Percentiles rank a stretch among this genome's conserved stretches.
phyloP scores from a whole-genome alignment of 30 jellyfish, hydroid and myxozoan genomes.

The Aurelia coerulea region DNA sequence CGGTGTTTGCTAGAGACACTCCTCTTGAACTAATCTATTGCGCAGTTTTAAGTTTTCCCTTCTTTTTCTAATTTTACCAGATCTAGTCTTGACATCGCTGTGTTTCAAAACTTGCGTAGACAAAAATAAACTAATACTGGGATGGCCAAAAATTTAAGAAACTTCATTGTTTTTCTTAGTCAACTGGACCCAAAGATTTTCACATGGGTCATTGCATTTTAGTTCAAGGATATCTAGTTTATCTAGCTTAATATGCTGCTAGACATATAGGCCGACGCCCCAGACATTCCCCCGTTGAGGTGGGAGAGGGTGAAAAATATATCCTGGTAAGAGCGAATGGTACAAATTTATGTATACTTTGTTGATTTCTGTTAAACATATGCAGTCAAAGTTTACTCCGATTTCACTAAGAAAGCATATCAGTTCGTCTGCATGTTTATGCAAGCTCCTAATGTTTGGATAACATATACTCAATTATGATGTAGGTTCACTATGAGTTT shows the following conservation, averaged over 20 bases:
- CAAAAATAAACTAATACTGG: too few relatives aligned
- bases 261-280: not conserved
- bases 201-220: not conserved
- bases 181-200: not conserved
- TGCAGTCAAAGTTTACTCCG: not conserved
- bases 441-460: not conserved
- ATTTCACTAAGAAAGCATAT: not conserved
- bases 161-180: not conserved
- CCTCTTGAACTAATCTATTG: too few relatives aligned
- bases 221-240: not conserved
- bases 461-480: not conserved
- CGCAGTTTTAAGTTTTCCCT: too few relatives aligned
- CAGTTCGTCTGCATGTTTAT: not conserved
- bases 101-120: too few relatives aligned
- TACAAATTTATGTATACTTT: not conserved
- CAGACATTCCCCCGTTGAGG: not conserved
- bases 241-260: not conserved
- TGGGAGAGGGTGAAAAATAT: not conserved
- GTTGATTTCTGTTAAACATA: not conserved
- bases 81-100: too few relatives aligned
- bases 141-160: too few relatives aligned
- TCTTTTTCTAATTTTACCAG: too few relatives aligned
- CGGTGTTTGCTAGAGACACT: too few relatives aligned
- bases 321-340: not conserved
- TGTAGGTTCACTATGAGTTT: too few relatives aligned